phyloP scores from a whole-genome alignment of 2,888 invertebrate species.

The Theretra japonica region DNA sequence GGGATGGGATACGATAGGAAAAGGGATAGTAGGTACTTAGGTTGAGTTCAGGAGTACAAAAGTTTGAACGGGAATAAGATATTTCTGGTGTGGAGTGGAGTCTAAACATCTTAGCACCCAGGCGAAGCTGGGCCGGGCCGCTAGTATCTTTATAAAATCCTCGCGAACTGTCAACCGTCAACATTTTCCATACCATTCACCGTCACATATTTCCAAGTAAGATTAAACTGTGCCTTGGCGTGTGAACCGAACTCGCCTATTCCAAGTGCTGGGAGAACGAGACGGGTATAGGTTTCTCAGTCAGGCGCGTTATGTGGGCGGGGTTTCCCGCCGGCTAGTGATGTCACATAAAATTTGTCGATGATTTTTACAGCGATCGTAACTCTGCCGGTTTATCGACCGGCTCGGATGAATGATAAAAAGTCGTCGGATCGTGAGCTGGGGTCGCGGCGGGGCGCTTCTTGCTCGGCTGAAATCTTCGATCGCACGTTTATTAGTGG shows the following conservation, averaged over 20 bases:
- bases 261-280: constrained; percentile 54
- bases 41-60: no score
- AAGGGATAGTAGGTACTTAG: no score
- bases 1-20: no score
- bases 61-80: no score
- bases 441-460: constrained; percentile 72
- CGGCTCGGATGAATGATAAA: constrained; percentile 44
- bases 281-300: constrained; percentile 62
- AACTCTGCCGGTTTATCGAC: constrained; percentile 65
- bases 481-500: constrained; percentile 62
- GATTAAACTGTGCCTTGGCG: neutral
- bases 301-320: constrained; percentile 62
- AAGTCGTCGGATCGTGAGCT: constrained; percentile 43
- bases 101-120: no score
- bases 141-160: constrained; percentile 33
- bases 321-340: constrained; percentile 60
- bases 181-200: constrained; percentile 23
- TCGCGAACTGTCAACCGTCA: neutral
- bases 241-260: constrained; percentile 17
- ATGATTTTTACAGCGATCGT: constrained; percentile 58
- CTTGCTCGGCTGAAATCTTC: constrained; percentile 56
- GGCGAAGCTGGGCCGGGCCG: no score
- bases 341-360: constrained; percentile 72
- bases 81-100: no score
- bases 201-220: constrained; percentile 22